Evolutionary conservation across 2,113 vertebrate species (phyloP), one percentile per base, ranked within the genome.

Genomic region (Carettochelys insculpta): DNA sequence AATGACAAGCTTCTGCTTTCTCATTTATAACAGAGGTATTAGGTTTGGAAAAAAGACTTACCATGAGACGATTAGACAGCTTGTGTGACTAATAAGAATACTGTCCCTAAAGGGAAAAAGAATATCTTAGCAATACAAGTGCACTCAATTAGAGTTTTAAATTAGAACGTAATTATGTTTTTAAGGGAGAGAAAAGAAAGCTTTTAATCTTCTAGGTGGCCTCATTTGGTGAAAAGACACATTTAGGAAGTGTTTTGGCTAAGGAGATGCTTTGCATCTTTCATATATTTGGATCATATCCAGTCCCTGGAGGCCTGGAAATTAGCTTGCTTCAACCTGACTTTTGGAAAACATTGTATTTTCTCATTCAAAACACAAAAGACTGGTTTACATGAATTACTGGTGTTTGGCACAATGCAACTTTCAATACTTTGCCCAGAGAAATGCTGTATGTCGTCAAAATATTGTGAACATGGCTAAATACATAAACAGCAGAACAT

Each of bases 81-180:
- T 96, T 95, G 68, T 95, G 90, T 97, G 95, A 97, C 97, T 97
- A 97, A 97, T 97, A 97, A 94, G 93, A 97, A 96, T 97, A 94
- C 83, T 92, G 91, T 95, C 96, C 96, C 95, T 97, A 94, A 97
- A 97, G 95, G 94, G 95, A 91, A 95, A 89, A 93, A 89, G 94
- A 95, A 95, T 86, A 96, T 95, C 92, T 97, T 97, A 95, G 11
- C 61, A 96, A 96, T 94, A 93, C 56, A 94, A 96, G 90, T 96
- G 82, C 89, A 92, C 95, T 97, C 95, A 94, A 97, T 98, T 97
- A 97, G 94, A 92, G 95, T 96, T 97, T 97, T 95, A 97, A 97
- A 97, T 97, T 97, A 95, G 94, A 95, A 89, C 93, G 95, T 93
- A 97, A 97, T 98, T 97, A 95, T 89, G 76, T 93, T 96, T 97